Evolutionary conservation across 35 echinoderm and acorn worm genomes (phyloP).

Genomic region (Hemicentrotus pulcherrimus): DNA sequence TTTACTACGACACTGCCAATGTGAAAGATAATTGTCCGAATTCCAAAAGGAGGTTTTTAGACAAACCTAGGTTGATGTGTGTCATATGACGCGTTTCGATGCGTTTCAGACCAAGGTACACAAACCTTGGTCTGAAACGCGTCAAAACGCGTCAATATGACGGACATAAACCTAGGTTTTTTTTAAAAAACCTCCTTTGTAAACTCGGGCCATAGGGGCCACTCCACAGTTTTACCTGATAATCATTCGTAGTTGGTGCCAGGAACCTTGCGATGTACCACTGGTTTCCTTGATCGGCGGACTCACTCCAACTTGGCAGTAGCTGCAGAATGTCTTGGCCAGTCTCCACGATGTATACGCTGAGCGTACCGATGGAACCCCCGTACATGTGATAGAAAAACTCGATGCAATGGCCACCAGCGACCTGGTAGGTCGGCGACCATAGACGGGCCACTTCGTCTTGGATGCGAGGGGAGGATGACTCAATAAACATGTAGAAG

Average conservation of each 20-base stretch:
- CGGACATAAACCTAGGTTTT: too few relatives aligned
- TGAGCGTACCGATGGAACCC: slow-evolving; percentile 41
- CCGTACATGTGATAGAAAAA: slow-evolving; percentile 75
- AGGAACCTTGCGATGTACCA: slow-evolving; percentile 37
- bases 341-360: slow-evolving; percentile 23
- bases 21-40: too few relatives aligned
- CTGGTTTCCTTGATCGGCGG: slow-evolving; percentile 30
- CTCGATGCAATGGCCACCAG: slow-evolving; percentile 44
- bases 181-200: too few relatives aligned
- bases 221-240: neutral
- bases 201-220: too few relatives aligned
- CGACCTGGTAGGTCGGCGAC: neutral
- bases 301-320: neutral
- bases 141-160: too few relatives aligned
- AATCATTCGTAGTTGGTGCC: neutral
- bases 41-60: too few relatives aligned
- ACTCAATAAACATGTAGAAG: slow-evolving; percentile 46
- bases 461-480: neutral
- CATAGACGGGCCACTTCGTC: neutral
- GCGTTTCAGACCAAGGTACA: too few relatives aligned
- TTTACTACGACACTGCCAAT: too few relatives aligned
- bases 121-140: too few relatives aligned
- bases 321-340: neutral
- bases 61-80: too few relatives aligned
- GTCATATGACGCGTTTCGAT: too few relatives aligned